phyloP scores from a whole-genome alignment of 2,888 invertebrate genomes.

The Drosophila kambysellisi region DNA sequence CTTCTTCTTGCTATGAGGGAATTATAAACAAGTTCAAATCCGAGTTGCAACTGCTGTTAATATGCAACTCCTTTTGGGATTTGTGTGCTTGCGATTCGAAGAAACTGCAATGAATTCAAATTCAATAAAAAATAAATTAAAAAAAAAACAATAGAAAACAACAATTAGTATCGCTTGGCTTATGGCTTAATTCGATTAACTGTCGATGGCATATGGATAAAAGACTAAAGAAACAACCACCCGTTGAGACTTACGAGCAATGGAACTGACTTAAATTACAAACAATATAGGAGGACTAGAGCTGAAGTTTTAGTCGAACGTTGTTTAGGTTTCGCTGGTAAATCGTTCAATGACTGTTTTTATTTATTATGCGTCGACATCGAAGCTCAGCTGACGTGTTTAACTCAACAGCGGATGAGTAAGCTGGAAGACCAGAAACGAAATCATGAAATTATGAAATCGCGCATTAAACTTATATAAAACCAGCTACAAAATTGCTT shows the following conservation, averaged over 20 bases:
- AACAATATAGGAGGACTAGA: constrained; percentile 22
- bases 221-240: constrained; percentile 16
- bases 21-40: constrained; percentile 73
- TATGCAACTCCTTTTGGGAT: constrained; percentile 57
- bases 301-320: constrained; percentile 43
- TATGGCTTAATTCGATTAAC: constrained; percentile 27
- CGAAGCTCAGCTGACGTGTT: constrained; percentile 50
- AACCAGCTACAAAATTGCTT: constrained; percentile 12
- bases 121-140: background rate
- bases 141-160: constrained; percentile 7
- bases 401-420: constrained; percentile 25
- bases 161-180: constrained; percentile 7
- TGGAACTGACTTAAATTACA: constrained; percentile 24
- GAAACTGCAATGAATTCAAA: constrained; percentile 60
- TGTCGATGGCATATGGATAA: constrained; percentile 23
- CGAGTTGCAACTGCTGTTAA: constrained; percentile 69
- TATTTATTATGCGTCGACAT: constrained; percentile 14
- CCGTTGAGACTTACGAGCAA: constrained; percentile 15
- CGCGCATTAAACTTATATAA: constrained; percentile 26
- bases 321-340: constrained; percentile 44
- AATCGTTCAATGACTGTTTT: constrained; percentile 43
- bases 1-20: constrained; percentile 52
- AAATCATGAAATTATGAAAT: constrained; percentile 43
- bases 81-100: constrained; percentile 59
- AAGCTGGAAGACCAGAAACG: constrained; percentile 31